These are phyloP conservation scores for Parazoanthus atlanticus DNA, from an alignment of 92 coral and sea anemone genomes.

Conservation along the genomic window DNA sequence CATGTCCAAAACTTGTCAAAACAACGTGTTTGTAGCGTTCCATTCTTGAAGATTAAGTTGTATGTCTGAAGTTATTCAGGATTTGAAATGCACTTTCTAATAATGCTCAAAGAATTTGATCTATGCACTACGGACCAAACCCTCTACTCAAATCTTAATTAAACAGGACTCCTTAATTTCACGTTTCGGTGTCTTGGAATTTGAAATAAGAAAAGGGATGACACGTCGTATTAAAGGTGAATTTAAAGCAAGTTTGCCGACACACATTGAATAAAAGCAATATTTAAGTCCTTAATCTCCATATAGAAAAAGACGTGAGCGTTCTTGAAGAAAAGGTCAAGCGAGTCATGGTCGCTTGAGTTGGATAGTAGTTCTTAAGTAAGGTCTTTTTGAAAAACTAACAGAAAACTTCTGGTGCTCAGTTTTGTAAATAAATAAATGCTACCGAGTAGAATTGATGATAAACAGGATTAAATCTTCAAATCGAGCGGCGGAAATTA, in stretches of 20 bases:
- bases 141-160: constrained; percentile 26
- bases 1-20: constrained; percentile 40
- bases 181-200: constrained; percentile 41
- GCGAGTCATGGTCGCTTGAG: constrained; percentile 1
- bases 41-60: constrained; percentile 36
- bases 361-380: constrained; percentile 22
- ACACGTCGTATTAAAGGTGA: constrained; percentile 32
- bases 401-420: constrained; percentile 39
- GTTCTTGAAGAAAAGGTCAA: constrained; percentile 18
- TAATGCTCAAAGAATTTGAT: constrained; percentile 13
- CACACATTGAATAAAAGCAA: constrained; percentile 16
- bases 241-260: constrained; percentile 36
- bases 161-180: constrained; percentile 38
- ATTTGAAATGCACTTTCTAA: constrained; percentile 1
- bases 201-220: constrained; percentile 22
- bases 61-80: constrained; percentile 4
- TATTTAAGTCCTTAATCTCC: constrained; percentile 29
- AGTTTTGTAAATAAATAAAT: constrained; percentile 42
- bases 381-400: constrained; percentile 42
- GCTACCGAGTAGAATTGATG: constrained; percentile 28
- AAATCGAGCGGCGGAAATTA: constrained; percentile 47
- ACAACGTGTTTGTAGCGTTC: constrained; percentile 38
- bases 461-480: constrained; percentile 47
- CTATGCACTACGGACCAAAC: constrained; percentile 9
- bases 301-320: neutral